phyloP scores from a whole-genome alignment of 2,888 invertebrate genomes.

The Caenorhabditis uteleia region DNA sequence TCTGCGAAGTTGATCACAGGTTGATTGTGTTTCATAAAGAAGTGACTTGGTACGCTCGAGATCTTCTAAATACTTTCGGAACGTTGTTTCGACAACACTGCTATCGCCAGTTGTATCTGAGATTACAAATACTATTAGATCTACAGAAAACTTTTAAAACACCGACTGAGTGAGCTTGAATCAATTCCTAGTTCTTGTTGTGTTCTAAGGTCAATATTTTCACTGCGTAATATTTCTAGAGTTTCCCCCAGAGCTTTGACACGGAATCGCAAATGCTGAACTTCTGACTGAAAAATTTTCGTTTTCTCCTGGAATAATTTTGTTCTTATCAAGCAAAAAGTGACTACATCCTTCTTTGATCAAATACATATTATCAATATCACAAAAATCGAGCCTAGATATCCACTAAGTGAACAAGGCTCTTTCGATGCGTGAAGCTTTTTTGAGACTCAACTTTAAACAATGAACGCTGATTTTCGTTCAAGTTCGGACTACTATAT shows the following conservation, averaged over 20 bases:
- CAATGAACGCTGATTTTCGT: too few species aligned
- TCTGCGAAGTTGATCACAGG: slow-evolving; percentile 78
- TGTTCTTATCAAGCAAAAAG: too few species aligned
- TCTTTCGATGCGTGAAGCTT: too few species aligned
- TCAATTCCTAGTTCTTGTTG: slow-evolving; percentile 69
- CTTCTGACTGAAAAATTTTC: slow-evolving; percentile 81
- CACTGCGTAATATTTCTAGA: slow-evolving; percentile 83
- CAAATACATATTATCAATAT: too few species aligned
- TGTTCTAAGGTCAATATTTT: slow-evolving; percentile 82
- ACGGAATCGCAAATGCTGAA: slow-evolving; percentile 84
- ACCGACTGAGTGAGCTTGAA: slow-evolving; percentile 68
- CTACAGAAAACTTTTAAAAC: too few species aligned
- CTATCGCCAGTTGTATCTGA: slow-evolving; percentile 12
- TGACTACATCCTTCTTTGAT: not conserved
- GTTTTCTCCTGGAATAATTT: too few species aligned
- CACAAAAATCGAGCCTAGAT: too few species aligned
- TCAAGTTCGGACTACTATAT: too few species aligned
- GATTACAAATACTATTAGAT: not conserved
- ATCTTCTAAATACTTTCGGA: slow-evolving; percentile 43
- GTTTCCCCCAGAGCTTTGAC: slow-evolving; percentile 94
- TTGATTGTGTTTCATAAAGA: slow-evolving; percentile 84
- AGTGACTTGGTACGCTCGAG: slow-evolving; percentile 75
- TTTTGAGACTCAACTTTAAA: too few species aligned
- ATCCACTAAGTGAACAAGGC: too few species aligned
- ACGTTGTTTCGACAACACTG: slow-evolving; percentile 35